Conservation (phyloP, 1,140 invertebrate genomes). For the Tribolium castaneum region DNA sequence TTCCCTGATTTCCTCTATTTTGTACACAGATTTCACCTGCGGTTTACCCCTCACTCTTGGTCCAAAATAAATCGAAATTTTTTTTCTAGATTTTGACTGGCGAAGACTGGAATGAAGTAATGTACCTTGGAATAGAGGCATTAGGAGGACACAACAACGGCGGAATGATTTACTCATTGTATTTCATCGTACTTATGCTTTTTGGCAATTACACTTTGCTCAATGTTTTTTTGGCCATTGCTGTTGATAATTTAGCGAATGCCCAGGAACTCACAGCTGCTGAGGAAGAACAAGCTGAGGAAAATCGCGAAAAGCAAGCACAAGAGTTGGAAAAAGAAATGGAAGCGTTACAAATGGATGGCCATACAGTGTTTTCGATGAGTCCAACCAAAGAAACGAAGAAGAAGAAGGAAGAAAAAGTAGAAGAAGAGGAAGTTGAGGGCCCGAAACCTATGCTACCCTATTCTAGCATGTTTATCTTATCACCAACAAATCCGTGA, state of each 20-base stretch:
- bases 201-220: constrained; percentile 99
- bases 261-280: constrained; percentile 99
- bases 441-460: constrained; percentile 99
- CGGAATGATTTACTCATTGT: constrained; percentile 95
- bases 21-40: no score
- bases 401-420: constrained; percentile 78
- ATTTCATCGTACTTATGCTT: constrained; percentile 99
- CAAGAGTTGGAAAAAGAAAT: constrained; percentile 77
- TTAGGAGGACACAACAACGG: constrained; percentile 89
- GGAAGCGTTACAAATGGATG: constrained; percentile 60
- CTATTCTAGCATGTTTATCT: constrained; percentile 99
- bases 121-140: constrained; percentile 98
- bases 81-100: constrained; percentile 91
- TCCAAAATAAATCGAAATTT: no score
- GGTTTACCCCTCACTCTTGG: no score
- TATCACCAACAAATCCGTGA: constrained; percentile 98
- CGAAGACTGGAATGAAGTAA: constrained; percentile 99
- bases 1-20: no score
- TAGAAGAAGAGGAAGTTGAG: constrained; percentile 85
- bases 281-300: constrained; percentile 97
- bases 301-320: constrained; percentile 88
- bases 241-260: constrained; percentile 99
- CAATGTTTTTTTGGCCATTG: constrained; percentile 99
- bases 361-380: constrained; percentile 72
- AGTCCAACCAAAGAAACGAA: constrained; percentile 69